Base-by-base conservation (phyloP, 2,113 vertebrate genomes). In the Thomomys bottae region DNA sequence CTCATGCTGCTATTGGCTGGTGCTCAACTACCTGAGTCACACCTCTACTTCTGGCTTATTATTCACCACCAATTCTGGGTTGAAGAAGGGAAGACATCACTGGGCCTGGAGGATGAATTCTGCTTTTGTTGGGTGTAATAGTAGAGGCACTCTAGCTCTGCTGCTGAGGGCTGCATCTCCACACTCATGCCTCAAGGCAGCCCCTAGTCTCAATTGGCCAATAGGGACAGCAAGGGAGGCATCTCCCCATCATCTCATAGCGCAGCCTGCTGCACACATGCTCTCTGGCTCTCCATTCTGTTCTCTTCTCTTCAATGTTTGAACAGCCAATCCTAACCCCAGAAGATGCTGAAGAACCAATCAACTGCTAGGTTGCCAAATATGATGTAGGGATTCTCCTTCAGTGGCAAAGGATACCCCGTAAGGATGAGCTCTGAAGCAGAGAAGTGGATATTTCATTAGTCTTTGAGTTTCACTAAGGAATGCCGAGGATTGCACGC, bases 71-170 rank as follows among this genome's bases (percentile, higher is more conserved):
- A 70, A 32, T 28, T 88, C 17, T 28, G 38, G 10, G 70, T 15
- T 63, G 40, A 78, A 72, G 73, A 80, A 36, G 0, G 0, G 42
- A 24, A 28, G 2, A 0, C 1, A 26, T 36, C 66, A 66, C 26
- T 0, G 0, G 14, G 6, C n/a, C 0, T 0, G 5, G 15, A 32
- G 36, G 11, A 20, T 23, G 23, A 5, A 49, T 57, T 32, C 23
- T 21, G 12, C 26, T 30, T 36, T 26, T 23, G 2, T 17, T 67
- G 42, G 45, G 18, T 45, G 66, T 30, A 21, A 71, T 80, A 77
- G 2, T 57, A 68, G 40, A 32, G 1, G 3, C n/a, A 9, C 23
- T 14, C 40, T 10, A 24, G 34, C 3, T n/a, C 34, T 86, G 79
- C 17, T 40, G 40, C 14, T 64, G 20, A 34, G 1, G n/a, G 59